Evolutionary conservation across 2,888 invertebrate species (phyloP), one percentile per base, ranked within the genome.

Genomic region (Calameuta idolon): DNA sequence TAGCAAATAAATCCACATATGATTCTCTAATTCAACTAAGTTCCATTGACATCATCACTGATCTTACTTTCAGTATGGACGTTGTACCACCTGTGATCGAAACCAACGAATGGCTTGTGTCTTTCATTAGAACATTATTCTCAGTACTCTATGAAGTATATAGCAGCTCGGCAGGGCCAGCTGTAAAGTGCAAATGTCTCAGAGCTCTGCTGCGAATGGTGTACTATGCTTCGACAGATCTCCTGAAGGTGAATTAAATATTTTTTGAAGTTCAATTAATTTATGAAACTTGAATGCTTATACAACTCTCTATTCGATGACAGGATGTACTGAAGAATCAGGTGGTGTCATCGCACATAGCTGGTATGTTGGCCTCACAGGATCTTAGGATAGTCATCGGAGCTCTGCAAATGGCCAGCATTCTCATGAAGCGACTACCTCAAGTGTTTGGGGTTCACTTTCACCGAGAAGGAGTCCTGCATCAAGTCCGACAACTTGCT

Each of bases 141-240:
- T 96, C 97, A 73, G 97, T 99, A 35, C 93, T 99, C 74, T 99
- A 99, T 92, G 99, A 99, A 93, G 98, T 99, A 77, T 99, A 99
- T 93, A 98, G 98, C 92, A 98, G 98, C 86, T 98, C 98, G 81
- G 99, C 99, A 77, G 99, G 99, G 12, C 98, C 99, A 37, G 97
- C 98, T 80, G 98, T 99, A 37, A 95, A 99, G 86, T 98, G 98
- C 92, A 98, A 98, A 92, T 99, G 99, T 90, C 94, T 99, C 81
- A 96, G 98, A 89, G 99, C 99, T 9, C 94, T 99, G 80, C 93
- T 99, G 77, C 95, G 99, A 81, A 99, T 99, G 96, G 97, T 99
- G 4, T 98, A 97, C 93, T 99, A 98, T 91, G 97, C 98, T 12
- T 96, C 96, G 83, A 95, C 98, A 1, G 95, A 97, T 86, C 94